Evolutionary conservation across 1,140 invertebrate genomes (phyloP).

Genomic region (Halictus rubicundus): DNA sequence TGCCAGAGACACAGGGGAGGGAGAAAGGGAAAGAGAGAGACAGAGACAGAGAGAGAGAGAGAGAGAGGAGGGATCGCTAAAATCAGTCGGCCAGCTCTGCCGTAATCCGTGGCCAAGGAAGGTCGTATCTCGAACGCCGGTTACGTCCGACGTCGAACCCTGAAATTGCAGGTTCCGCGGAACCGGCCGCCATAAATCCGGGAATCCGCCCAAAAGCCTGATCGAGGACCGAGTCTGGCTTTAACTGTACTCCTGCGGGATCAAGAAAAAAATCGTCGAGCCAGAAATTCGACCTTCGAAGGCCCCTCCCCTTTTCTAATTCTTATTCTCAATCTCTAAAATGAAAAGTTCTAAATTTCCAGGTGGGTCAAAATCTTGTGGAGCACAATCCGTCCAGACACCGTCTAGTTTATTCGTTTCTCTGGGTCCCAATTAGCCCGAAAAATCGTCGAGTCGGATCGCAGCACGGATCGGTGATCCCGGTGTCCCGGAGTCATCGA

Average conservation of each 20-base stretch:
- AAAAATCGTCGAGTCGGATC: conserved; percentile 26
- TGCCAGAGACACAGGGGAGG: not conserved
- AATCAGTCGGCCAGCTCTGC: conserved; percentile 32
- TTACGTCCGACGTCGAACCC: conserved; percentile 19
- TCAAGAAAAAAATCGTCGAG: too few species aligned
- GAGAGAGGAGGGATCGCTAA: conserved; percentile 9
- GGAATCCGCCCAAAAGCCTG: conserved; percentile 16
- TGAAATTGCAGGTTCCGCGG: conserved; percentile 33
- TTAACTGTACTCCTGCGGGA: not conserved
- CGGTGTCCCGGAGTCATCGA: conserved; percentile 17
- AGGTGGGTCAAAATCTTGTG: too few species aligned
- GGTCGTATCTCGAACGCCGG: conserved; percentile 27
- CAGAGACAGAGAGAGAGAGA: too few species aligned
- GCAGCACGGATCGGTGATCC: not conserved
- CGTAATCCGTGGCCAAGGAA: conserved; percentile 40
- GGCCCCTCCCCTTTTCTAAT: too few species aligned
- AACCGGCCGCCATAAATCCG: conserved; percentile 29
- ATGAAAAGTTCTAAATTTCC: too few species aligned
- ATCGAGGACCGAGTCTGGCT: not conserved
- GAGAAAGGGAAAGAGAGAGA: not conserved
- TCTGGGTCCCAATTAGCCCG: conserved; percentile 26
- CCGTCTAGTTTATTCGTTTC: too few species aligned
- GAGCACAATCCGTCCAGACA: too few species aligned
- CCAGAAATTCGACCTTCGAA: too few species aligned
- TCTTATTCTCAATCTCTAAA: too few species aligned